A percentile compares a stretch with the other conserved stretches of the same genome.
Conservation (phyloP, 1,140 invertebrate species). For the Gonioctena quinquepunctata region DNA sequence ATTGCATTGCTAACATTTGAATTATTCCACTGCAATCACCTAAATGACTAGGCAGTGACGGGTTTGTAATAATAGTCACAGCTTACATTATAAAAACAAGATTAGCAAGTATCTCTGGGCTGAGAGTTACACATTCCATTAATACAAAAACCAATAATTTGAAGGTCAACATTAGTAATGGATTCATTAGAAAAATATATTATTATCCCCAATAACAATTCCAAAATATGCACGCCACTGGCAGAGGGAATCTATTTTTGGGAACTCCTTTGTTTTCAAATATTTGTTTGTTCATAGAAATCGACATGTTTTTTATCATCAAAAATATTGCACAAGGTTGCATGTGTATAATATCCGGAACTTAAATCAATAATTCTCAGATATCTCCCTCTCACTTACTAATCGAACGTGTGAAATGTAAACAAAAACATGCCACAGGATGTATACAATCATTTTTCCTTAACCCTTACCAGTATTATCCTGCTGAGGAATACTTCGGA, state of each 20-base stretch:
- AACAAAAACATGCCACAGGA: conserved; percentile 3
- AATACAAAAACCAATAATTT: not conserved
- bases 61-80: too few species aligned
- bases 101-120: too few species aligned
- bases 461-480: not conserved
- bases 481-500: not conserved
- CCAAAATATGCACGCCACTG: not conserved
- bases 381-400: not conserved
- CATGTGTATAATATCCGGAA: not conserved
- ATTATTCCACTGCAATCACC: too few species aligned
- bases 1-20: too few species aligned
- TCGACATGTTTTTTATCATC: not conserved
- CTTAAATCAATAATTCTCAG: not conserved
- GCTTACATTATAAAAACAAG: too few species aligned
- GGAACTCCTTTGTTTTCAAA: not conserved
- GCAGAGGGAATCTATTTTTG: not conserved
- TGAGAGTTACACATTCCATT: not conserved
- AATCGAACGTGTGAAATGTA: not conserved
- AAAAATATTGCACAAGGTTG: not conserved
- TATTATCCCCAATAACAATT: not conserved
- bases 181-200: not conserved
- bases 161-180: not conserved
- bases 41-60: too few species aligned
- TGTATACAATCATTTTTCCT: not conserved
- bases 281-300: not conserved